Conservation (phyloP, 2,888 invertebrate species). For the Falcaria lacertinaria region DNA sequence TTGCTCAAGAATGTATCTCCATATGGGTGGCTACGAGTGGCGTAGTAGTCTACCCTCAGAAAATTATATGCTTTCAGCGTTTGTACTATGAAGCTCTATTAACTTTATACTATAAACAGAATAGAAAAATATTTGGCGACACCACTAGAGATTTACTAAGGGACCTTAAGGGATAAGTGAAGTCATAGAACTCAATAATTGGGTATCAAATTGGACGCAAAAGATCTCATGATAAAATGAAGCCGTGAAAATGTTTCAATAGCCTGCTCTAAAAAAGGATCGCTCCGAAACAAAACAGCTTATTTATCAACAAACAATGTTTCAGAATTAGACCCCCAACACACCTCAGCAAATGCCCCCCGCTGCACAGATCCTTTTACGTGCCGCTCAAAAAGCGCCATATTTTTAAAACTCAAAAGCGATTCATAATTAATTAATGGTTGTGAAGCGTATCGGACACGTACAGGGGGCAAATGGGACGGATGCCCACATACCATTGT, state of each 20-base stretch:
- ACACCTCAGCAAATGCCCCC: slow-evolving; percentile 16
- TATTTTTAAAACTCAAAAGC: slow-evolving; percentile 34
- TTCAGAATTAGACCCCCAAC: slow-evolving; percentile 13
- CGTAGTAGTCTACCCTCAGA: slow-evolving; percentile 14
- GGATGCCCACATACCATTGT: slow-evolving; percentile 73
- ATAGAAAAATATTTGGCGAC: too few species aligned
- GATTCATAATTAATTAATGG: slow-evolving; percentile 65
- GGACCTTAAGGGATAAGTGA: too few species aligned
- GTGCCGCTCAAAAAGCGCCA: slow-evolving; percentile 12
- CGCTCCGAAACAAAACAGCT: slow-evolving; percentile 13
- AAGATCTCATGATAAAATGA: background rate
- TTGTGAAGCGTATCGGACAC: slow-evolving; percentile 55
- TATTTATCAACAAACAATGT: slow-evolving; percentile 19
- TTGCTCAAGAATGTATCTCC: slow-evolving; percentile 29
- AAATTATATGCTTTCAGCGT: background rate
- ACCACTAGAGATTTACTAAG: too few species aligned
- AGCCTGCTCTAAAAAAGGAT: slow-evolving; percentile 7
- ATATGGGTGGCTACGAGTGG: slow-evolving; percentile 34
- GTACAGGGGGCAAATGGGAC: slow-evolving; percentile 53
- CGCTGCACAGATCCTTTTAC: slow-evolving; percentile 19
- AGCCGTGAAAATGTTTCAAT: background rate
- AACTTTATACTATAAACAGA: too few species aligned
- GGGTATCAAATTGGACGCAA: too few species aligned
- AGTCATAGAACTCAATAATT: too few species aligned
- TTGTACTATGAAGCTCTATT: too few species aligned